These are phyloP conservation scores for Enteromius mattozi DNA, from an alignment of 2,797 vertebrate genomes.

Conservation along the genomic window DNA sequence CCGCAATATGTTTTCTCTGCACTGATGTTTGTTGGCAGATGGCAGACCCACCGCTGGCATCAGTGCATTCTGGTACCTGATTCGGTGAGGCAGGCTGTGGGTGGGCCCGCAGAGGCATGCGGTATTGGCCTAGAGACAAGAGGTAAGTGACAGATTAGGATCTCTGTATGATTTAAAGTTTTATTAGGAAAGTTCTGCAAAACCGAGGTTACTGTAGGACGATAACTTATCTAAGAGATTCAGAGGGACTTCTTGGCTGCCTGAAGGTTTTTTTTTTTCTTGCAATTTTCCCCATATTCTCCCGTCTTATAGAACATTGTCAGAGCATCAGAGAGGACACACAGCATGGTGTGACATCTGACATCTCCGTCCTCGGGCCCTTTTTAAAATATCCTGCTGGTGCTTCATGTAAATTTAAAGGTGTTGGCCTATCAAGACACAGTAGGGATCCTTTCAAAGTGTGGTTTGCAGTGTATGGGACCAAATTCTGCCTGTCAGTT, in stretches of 20 bases:
- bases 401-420: slow-evolving; percentile 45
- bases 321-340: slow-evolving; percentile 12
- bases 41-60: slow-evolving; percentile 83
- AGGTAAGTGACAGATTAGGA: slow-evolving; percentile 70
- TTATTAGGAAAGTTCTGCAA: slow-evolving; percentile 19
- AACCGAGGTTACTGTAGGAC: not conserved
- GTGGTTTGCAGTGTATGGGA: not conserved
- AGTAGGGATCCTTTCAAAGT: slow-evolving; percentile 17
- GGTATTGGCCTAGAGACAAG: slow-evolving; percentile 82
- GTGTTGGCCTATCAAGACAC: slow-evolving; percentile 40
- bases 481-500: not conserved
- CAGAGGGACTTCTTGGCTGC: not conserved
- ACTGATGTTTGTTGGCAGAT: slow-evolving; percentile 69
- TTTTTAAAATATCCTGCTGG: slow-evolving; percentile 43
- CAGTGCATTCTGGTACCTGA: slow-evolving; percentile 81
- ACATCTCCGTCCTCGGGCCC: not conserved
- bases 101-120: slow-evolving; percentile 74
- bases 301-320: not conserved
- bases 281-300: not conserved
- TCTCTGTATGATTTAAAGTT: slow-evolving; percentile 19
- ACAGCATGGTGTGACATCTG: slow-evolving; percentile 24
- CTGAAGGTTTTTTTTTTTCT: not conserved
- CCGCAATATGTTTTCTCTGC: not conserved
- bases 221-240: not conserved
- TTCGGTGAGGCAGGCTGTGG: slow-evolving; percentile 70